These are phyloP conservation scores for Sebastes taczanowskii DNA, from an alignment of 2,797 vertebrate species.

Conservation along the genomic window DNA sequence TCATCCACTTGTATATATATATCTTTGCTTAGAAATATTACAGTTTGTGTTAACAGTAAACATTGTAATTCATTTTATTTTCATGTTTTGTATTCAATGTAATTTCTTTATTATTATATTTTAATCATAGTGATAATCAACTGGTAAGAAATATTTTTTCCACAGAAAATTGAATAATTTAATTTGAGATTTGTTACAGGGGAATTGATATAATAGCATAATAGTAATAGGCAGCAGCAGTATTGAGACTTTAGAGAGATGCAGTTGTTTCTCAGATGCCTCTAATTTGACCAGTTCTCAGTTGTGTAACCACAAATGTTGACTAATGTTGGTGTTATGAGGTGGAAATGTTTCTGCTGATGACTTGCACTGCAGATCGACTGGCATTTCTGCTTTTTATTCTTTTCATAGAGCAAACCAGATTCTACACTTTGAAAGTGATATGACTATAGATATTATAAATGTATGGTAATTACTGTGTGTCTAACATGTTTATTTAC, in stretches of 20 bases:
- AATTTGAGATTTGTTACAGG: neutral
- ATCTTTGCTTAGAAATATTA: neutral
- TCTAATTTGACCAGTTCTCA: neutral
- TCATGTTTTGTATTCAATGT: neutral
- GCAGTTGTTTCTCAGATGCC: neutral
- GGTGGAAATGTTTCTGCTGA: neutral
- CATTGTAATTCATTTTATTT: neutral
- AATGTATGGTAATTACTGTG: neutral
- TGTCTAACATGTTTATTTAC: neutral
- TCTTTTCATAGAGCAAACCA: neutral
- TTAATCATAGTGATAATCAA: neutral
- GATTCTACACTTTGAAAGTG: neutral
- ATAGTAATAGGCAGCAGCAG: neutral
- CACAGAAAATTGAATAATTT: neutral
- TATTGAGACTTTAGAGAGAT: neutral
- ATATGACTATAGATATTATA: neutral
- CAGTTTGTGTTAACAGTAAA: neutral
- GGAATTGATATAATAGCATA: neutral
- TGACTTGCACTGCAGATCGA: neutral
- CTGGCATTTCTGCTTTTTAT: neutral
- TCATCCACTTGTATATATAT: neutral
- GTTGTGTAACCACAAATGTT: neutral
- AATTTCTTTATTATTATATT: neutral
- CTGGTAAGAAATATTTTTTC: neutral
- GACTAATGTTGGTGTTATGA: neutral